Evolutionary conservation across 2,797 vertebrate genomes (phyloP).

Genomic region (Heliangelus exortis): DNA sequence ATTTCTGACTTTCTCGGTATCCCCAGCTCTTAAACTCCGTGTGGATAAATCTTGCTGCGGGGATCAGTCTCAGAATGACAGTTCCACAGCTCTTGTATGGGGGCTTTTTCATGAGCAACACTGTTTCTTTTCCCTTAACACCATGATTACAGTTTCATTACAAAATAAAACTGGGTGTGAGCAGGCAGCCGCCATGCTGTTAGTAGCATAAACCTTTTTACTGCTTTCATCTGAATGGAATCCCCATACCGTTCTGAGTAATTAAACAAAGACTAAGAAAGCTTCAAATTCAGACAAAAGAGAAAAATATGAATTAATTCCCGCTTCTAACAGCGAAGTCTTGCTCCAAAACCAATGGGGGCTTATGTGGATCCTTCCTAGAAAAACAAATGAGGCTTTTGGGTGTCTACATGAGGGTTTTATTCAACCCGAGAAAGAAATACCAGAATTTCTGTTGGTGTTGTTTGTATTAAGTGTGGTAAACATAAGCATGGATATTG

Average conservation of each 20-base stretch:
- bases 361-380: background rate
- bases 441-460: background rate
- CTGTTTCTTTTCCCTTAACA: background rate
- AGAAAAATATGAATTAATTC: background rate
- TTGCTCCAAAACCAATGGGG: fast-evolving
- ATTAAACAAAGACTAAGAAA: background rate
- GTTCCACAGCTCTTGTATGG: background rate
- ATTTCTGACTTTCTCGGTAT: background rate
- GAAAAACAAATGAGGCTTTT: background rate
- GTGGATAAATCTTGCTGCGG: background rate
- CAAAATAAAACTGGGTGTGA: background rate
- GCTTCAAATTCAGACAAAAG: background rate
- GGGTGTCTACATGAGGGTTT: background rate
- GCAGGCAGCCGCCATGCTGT: background rate
- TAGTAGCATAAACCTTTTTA: background rate
- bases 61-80: background rate
- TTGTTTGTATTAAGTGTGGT: background rate
- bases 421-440: background rate
- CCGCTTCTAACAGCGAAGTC: background rate
- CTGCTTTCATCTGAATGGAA: background rate
- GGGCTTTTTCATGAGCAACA: background rate
- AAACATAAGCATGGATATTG: background rate
- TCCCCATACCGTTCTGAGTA: background rate
- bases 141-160: background rate
- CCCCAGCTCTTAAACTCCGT: background rate